phyloP scores from a whole-genome alignment of 2,113 vertebrate species.

The Lampris megalopsis region DNA sequence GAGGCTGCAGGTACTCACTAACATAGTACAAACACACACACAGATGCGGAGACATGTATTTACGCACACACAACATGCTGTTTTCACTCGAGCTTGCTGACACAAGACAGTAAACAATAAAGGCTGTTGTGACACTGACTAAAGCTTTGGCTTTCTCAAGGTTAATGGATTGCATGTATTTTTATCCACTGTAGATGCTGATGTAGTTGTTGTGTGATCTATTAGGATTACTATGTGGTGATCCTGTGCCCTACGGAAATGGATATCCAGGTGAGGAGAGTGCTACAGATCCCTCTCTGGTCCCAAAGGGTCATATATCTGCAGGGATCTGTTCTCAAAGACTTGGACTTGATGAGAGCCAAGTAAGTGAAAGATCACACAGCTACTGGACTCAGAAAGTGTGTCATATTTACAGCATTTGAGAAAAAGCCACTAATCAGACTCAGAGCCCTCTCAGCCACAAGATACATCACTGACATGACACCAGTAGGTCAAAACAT shows the following conservation, averaged over 20 bases:
- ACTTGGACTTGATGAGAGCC: constrained; percentile 96
- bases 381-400: background rate
- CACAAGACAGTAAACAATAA: background rate
- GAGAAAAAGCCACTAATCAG: too few species aligned
- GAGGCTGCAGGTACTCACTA: constrained; percentile 85
- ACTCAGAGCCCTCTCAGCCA: too few species aligned
- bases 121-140: background rate
- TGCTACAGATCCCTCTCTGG: constrained; percentile 97
- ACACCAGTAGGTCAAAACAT: too few species aligned
- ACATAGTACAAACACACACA: background rate
- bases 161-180: background rate
- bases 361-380: constrained; percentile 85
- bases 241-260: constrained; percentile 96
- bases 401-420: too few species aligned
- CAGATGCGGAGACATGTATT: background rate
- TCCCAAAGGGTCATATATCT: constrained; percentile 97
- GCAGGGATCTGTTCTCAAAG: constrained; percentile 96
- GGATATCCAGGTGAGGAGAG: constrained; percentile 94
- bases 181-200: too few species aligned
- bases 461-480: too few species aligned
- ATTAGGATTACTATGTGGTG: constrained; percentile 96
- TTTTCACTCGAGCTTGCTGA: background rate
- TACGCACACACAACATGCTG: constrained; percentile 8
- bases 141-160: background rate
- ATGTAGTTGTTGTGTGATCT: constrained; percentile 28